A percentile compares a stretch with the other conserved stretches of the same genome.
Conservation (phyloP, 2,797 vertebrate genomes). For the Rhinophrynus dorsalis region DNA sequence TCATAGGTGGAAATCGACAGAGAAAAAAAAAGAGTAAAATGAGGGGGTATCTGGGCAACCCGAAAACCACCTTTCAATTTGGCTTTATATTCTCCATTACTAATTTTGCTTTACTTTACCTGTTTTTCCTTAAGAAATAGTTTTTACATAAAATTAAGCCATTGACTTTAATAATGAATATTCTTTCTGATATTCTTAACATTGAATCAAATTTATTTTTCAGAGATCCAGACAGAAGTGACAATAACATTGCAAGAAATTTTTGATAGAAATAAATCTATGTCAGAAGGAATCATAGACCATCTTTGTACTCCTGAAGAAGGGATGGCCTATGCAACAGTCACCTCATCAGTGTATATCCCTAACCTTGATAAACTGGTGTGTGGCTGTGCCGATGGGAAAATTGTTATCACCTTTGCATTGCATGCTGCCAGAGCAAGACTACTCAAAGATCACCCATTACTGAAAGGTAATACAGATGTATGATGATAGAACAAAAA, state of each 20-base stretch:
- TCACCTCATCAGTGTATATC: constrained; percentile 69
- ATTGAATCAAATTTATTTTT: too few relatives aligned
- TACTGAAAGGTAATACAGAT: constrained; percentile 60
- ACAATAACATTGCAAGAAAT: constrained; percentile 67
- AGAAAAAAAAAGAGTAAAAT: too few relatives aligned
- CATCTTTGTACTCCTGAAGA: constrained; percentile 53
- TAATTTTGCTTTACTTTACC: too few relatives aligned
- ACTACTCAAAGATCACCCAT: constrained; percentile 59
- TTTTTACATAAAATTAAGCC: too few relatives aligned
- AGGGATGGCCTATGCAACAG: constrained; percentile 21
- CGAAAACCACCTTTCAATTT: too few relatives aligned
- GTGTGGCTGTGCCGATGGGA: constrained; percentile 73
- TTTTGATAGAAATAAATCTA: constrained; percentile 61
- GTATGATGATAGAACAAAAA: too few relatives aligned
- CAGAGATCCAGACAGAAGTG: constrained; percentile 67
- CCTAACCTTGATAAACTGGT: constrained; percentile 67
- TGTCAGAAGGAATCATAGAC: constrained; percentile 62
- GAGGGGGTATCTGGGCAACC: too few relatives aligned
- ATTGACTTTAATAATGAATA: too few relatives aligned
- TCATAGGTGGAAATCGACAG: too few relatives aligned
- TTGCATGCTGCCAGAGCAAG: constrained; percentile 65
- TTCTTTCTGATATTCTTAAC: too few relatives aligned
- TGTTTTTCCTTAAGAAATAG: too few relatives aligned
- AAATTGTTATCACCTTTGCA: constrained; percentile 64
- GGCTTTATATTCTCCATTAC: too few relatives aligned